Evolutionary conservation across 2,113 vertebrate genomes (phyloP).

Genomic region (Psilopogon haemacephalus): DNA sequence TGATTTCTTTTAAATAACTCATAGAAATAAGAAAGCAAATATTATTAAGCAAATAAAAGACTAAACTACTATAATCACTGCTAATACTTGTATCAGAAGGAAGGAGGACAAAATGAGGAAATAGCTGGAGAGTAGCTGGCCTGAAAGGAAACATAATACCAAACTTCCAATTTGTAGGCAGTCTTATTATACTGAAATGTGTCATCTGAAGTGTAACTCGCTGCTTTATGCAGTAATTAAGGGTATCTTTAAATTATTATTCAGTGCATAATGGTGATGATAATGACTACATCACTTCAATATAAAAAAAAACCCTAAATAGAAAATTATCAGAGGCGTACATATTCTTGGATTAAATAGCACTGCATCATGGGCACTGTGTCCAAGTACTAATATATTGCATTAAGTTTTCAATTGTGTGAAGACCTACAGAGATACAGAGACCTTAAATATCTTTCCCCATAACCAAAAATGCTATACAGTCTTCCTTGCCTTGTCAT

Average conservation of each 20-base stretch:
- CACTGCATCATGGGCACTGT: accelerated
- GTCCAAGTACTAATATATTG: not conserved
- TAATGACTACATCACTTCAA: not conserved
- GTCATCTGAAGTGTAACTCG: not conserved
- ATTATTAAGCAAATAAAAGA: not conserved
- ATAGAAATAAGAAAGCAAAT: not conserved
- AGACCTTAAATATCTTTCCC: not conserved
- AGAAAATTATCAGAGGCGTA: not conserved
- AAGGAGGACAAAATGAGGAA: not conserved
- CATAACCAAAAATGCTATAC: not conserved
- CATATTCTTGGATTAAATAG: not conserved
- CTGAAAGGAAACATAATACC: not conserved
- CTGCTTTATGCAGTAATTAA: not conserved
- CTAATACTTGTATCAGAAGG: not conserved
- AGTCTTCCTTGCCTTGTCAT: not conserved
- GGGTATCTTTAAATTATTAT: not conserved
- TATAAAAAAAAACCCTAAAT: not conserved
- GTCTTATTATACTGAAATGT: not conserved
- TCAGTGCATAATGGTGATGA: not conserved
- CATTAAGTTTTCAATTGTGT: not conserved
- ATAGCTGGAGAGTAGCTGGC: not conserved
- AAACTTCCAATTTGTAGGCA: not conserved
- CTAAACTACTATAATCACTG: not conserved
- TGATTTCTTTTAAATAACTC: not conserved
- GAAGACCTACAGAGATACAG: not conserved